Evolutionary conservation across 2,113 vertebrate species (phyloP).

Genomic region (Prolemur simus): DNA sequence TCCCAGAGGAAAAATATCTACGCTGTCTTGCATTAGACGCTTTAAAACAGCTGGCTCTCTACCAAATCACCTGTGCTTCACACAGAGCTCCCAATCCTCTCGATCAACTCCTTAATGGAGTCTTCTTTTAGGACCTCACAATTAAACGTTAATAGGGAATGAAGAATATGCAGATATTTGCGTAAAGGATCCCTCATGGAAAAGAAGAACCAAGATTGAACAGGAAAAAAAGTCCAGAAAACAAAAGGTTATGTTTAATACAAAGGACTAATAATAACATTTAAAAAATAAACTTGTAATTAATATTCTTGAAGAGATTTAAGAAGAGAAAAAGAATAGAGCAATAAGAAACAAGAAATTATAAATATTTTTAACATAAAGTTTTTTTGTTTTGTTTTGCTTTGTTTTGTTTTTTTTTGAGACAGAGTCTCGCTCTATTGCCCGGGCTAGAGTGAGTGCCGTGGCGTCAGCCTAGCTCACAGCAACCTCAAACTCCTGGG

Average conservation of each 20-base stretch:
- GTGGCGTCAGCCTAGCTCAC: too few relatives aligned
- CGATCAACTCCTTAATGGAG: background rate
- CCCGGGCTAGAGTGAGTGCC: too few relatives aligned
- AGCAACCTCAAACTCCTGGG: too few relatives aligned
- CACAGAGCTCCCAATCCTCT: background rate
- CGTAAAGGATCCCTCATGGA: background rate
- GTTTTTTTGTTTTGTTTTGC: too few relatives aligned
- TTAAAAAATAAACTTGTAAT: background rate
- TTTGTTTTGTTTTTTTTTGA: too few relatives aligned
- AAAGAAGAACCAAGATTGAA: background rate
- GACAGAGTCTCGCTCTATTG: too few relatives aligned
- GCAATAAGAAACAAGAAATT: background rate
- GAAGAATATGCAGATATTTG: background rate
- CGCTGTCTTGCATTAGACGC: background rate
- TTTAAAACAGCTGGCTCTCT: background rate
- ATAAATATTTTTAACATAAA: background rate
- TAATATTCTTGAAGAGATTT: background rate
- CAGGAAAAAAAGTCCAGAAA: background rate
- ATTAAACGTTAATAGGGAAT: background rate
- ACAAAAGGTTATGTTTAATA: background rate
- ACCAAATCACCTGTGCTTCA: background rate
- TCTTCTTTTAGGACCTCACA: background rate
- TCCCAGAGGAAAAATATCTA: background rate
- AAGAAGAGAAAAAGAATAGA: background rate
- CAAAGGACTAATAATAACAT: background rate